phyloP scores from a whole-genome alignment of 2,797 vertebrate genomes.

The Echiichthys vipera region DNA sequence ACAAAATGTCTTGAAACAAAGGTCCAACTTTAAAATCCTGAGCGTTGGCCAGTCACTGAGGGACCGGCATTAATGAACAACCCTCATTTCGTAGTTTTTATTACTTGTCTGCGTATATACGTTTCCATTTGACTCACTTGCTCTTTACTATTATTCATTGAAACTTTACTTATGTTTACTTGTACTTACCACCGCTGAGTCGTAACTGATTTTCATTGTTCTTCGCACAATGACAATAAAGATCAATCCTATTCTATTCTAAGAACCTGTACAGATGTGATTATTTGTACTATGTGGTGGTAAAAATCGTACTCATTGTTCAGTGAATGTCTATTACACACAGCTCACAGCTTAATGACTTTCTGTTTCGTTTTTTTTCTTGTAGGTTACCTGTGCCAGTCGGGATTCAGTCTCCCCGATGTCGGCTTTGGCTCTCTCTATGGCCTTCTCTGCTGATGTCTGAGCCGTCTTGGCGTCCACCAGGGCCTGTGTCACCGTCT shows the following conservation, averaged over 20 bases:
- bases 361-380: neutral
- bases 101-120: too few species aligned
- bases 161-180: too few species aligned
- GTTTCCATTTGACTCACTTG: too few species aligned
- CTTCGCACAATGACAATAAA: too few species aligned
- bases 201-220: too few species aligned
- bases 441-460: slow-evolving; percentile 88
- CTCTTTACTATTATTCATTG: too few species aligned
- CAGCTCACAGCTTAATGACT: too few species aligned
- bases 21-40: neutral
- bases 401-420: slow-evolving; percentile 87
- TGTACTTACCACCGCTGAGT: too few species aligned
- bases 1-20: neutral
- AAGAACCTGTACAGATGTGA: neutral
- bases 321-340: too few species aligned
- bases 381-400: slow-evolving; percentile 81
- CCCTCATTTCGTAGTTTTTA: too few species aligned
- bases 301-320: neutral
- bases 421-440: slow-evolving; percentile 86
- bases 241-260: too few species aligned
- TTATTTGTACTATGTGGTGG: neutral
- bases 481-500: slow-evolving; percentile 88
- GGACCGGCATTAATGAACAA: neutral
- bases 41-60: neutral
- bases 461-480: slow-evolving; percentile 89